phyloP scores from a whole-genome alignment of 1,140 invertebrate genomes.

The Himalopsyche phryganea region DNA sequence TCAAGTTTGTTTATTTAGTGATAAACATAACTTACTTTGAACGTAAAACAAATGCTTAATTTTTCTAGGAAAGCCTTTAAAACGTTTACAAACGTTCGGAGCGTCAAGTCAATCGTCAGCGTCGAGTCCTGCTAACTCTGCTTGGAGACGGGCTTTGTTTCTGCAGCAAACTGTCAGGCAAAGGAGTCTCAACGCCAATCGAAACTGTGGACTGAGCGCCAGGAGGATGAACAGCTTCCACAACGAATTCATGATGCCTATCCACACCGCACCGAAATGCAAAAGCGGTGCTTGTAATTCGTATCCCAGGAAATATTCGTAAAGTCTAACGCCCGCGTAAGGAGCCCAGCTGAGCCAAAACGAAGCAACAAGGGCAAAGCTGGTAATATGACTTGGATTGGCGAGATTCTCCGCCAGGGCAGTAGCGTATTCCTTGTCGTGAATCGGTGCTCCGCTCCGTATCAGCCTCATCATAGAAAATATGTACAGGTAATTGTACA shows the following conservation, averaged over 20 bases:
- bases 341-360: conserved; percentile 94
- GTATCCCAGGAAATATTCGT: conserved; percentile 56
- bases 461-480: conserved; percentile 84
- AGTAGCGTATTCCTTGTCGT: conserved; percentile 91
- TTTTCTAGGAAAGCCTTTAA: no score
- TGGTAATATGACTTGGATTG: conserved; percentile 92
- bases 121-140: conserved; percentile 78
- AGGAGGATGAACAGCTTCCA: conserved; percentile 91
- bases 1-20: no score
- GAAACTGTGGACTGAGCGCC: conserved; percentile 84
- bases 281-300: conserved; percentile 75
- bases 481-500: conserved; percentile 91
- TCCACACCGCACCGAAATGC: conserved; percentile 90
- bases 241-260: conserved; percentile 89
- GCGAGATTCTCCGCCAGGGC: conserved; percentile 85
- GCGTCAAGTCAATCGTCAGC: conserved; percentile 64
- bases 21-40: no score
- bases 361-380: conserved; percentile 82
- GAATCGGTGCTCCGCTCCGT: conserved; percentile 73
- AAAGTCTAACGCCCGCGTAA: conserved; percentile 71
- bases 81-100: no score
- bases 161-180: conserved; percentile 88
- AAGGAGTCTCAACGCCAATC: conserved; percentile 79
- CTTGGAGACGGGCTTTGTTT: conserved; percentile 71
- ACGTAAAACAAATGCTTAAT: no score